These are phyloP conservation scores for Oryzias javanicus DNA, from an alignment of 2,113 vertebrate species.

Conservation along the genomic window DNA sequence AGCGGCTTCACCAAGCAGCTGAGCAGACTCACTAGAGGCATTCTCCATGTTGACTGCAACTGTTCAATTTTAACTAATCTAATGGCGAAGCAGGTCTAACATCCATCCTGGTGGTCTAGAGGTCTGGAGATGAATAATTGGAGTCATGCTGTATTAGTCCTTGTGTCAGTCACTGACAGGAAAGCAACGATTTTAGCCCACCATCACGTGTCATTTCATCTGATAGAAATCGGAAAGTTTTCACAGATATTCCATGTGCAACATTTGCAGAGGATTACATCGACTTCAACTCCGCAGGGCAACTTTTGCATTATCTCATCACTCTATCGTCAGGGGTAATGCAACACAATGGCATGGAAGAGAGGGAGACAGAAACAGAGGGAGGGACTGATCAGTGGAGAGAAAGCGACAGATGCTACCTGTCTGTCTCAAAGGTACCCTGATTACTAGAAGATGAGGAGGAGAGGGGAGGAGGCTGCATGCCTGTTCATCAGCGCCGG, in stretches of 20 bases:
- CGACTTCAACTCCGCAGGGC: slow-evolving; percentile 29
- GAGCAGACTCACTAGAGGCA: slow-evolving; percentile 49
- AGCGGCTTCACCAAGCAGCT: slow-evolving; percentile 41
- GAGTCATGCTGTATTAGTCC: not conserved
- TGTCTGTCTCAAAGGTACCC: slow-evolving; percentile 79
- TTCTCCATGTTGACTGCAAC: slow-evolving; percentile 45
- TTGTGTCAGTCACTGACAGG: not conserved
- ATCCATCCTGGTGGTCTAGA: slow-evolving; percentile 8
- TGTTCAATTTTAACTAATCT: slow-evolving; percentile 30
- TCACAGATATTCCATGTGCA: not conserved
- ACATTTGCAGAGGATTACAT: not conserved
- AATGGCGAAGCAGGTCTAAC: not conserved
- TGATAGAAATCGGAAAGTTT: slow-evolving; percentile 1
- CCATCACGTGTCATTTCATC: not conserved
- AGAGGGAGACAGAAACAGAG: slow-evolving; percentile 45
- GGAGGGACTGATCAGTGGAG: slow-evolving; percentile 54
- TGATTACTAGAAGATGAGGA: slow-evolving; percentile 74
- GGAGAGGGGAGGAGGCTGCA: slow-evolving; percentile 51
- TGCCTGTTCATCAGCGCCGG: slow-evolving; percentile 67
- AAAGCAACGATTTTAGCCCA: not conserved
- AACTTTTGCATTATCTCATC: slow-evolving; percentile 59
- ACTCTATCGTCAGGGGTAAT: slow-evolving; percentile 40
- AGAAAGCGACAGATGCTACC: slow-evolving; percentile 79
- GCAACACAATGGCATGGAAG: slow-evolving; percentile 52
- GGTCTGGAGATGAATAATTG: not conserved